Evolutionary conservation across 2,113 vertebrate species (phyloP), one percentile per base, ranked within the genome.

Genomic region (Gadus chalcogrammus): DNA sequence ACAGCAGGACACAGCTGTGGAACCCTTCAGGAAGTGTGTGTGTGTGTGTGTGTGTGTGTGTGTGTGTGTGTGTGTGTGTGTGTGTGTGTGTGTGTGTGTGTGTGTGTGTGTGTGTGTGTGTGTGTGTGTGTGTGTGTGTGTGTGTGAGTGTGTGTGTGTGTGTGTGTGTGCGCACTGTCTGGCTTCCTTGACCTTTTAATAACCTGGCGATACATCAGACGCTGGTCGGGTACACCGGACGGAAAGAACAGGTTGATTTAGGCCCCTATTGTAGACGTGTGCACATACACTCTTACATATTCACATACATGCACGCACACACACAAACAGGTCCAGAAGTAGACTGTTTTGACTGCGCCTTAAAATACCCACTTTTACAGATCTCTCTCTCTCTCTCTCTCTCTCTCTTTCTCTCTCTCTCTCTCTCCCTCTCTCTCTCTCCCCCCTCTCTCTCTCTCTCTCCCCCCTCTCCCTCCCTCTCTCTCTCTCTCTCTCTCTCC

Each of bases 151-250:
- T 56, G 53, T 56, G 53, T 56, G 53, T 56, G 53, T 56, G 53
- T 56, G 53, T 5, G 55, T 5, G 16, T 9, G 55, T 16, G 55
- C 1, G 15, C 3, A 1, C 55, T n/a, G n/a, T 58, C 55, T 58
- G 55, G 55, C 55, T 58, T 58, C 55, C 16, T 58, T 58, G 55
- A 58, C 55, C 55, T 58, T 58, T 17, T 58, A 58, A 58, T 58
- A 58, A 13, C 55, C 55, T 58, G 55, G 55, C 15, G 55, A 58
- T 58, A 17, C 55, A 58, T 58, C 55, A 58, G 13, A 58, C 6
- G 55, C 55, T 16, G 55, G 16, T 58, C 1, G 8, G 55, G 55
- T n/a, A 58, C 55, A 58, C 55, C 55, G 55, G 55, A 58, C 17
- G 13, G 55, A 17, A 58, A 58, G 15, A 58, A 58, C 55, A 58